Conservation (phyloP, 2,888 invertebrate genomes). For the Oscheius sp. region DNA sequence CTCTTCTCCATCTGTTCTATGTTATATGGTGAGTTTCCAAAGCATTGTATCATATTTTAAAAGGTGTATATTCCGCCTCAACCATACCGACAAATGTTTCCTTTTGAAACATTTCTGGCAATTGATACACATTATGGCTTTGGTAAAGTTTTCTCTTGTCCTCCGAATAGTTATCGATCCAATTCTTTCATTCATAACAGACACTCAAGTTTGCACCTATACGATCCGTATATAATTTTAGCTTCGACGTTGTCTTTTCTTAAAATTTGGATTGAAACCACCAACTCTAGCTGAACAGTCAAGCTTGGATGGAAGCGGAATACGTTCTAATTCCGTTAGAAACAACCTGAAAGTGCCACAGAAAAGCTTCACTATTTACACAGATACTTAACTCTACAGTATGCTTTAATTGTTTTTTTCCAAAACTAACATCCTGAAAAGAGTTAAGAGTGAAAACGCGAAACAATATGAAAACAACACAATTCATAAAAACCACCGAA, state of each 20-base stretch:
- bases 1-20: constrained; percentile 60
- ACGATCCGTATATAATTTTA: not conserved
- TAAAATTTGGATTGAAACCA: not conserved
- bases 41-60: too few relatives aligned
- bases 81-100: constrained; percentile 40
- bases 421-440: too few relatives aligned
- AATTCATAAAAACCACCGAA: too few relatives aligned
- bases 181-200: constrained; percentile 61
- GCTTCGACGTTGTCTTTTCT: constrained; percentile 18
- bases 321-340: too few relatives aligned
- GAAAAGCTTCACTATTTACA: too few relatives aligned
- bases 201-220: constrained; percentile 51
- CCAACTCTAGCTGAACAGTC: too few relatives aligned
- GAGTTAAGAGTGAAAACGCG: too few relatives aligned
- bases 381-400: too few relatives aligned
- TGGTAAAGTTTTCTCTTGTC: constrained; percentile 50
- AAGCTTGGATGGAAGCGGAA: too few relatives aligned
- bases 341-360: too few relatives aligned
- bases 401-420: too few relatives aligned
- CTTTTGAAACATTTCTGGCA: constrained; percentile 56
- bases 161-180: constrained; percentile 62
- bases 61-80: constrained; percentile 38
- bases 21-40: constrained; percentile 59
- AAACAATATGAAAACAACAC: too few relatives aligned
- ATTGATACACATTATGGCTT: constrained; percentile 50